Conservation (phyloP, 2,113 vertebrate genomes). For the Helogale parvula region DNA sequence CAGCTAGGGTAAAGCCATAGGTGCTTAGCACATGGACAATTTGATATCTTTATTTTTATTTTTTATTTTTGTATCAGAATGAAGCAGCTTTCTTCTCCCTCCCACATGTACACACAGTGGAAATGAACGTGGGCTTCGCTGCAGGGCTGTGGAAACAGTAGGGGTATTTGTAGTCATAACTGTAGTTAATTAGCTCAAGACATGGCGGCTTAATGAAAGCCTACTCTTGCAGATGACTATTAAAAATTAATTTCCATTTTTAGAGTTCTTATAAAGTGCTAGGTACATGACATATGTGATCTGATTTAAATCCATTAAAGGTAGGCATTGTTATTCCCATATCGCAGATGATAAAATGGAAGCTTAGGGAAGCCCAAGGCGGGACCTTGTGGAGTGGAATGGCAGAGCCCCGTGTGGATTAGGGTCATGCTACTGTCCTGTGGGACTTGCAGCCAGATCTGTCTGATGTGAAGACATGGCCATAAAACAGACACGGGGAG, state of each 20-base stretch:
- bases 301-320: not conserved
- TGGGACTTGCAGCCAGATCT: not conserved
- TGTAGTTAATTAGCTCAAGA: not conserved
- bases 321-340: not conserved
- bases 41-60: slow-evolving; percentile 13
- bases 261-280: not conserved
- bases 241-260: not conserved
- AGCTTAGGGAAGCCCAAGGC: not conserved
- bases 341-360: not conserved
- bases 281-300: not conserved
- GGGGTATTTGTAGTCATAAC: not conserved
- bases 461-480: not conserved
- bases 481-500: not conserved
- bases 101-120: not conserved
- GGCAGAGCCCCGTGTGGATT: not conserved
- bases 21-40: not conserved
- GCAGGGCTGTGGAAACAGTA: not conserved
- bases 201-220: not conserved
- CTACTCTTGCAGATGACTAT: not conserved
- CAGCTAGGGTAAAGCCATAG: not conserved
- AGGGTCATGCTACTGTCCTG: not conserved
- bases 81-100: not conserved
- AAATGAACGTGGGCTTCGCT: not conserved
- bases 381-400: not conserved
- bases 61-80: slow-evolving; percentile 2